These are phyloP conservation scores for Pantala flavescens DNA, from an alignment of 1,140 invertebrate species.

Conservation along the genomic window DNA sequence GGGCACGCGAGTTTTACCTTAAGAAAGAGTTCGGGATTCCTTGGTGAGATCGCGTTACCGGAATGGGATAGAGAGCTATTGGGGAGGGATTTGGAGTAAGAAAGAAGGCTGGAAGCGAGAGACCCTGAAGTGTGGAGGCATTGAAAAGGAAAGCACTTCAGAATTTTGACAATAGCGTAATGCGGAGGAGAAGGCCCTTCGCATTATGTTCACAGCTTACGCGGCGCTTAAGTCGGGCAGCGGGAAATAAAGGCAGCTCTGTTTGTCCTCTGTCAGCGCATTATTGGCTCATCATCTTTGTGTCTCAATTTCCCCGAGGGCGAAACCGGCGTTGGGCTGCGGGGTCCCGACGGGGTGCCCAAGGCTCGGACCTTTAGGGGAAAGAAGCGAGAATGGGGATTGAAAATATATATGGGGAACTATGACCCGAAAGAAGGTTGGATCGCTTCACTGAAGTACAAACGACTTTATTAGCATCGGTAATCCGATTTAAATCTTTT, in stretches of 20 bases:
- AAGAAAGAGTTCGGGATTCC: background rate
- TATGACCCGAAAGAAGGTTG: no score
- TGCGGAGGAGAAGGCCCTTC: background rate
- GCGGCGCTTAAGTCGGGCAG: background rate
- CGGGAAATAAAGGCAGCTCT: background rate
- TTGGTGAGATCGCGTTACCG: background rate
- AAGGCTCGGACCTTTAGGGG: no score
- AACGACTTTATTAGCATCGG: no score
- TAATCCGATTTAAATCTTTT: no score
- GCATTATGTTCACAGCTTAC: background rate
- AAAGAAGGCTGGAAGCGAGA: background rate
- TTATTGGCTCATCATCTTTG: slow-evolving; percentile 2
- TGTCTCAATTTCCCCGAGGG: background rate
- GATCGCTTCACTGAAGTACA: no score
- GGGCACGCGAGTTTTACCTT: background rate
- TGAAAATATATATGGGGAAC: no score
- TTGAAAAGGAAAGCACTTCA: slow-evolving; percentile 9
- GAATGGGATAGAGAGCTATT: background rate
- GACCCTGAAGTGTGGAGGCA: background rate
- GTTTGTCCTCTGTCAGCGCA: background rate
- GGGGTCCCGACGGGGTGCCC: no score
- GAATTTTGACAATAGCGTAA: background rate
- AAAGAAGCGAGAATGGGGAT: no score
- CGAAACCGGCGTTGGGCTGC: background rate
- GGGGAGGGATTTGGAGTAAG: background rate